A percentile compares a stretch with the other conserved stretches of the same genome.
phyloP scores from a whole-genome alignment of 2,888 invertebrate genomes.

The Dryobotodes eremita region DNA sequence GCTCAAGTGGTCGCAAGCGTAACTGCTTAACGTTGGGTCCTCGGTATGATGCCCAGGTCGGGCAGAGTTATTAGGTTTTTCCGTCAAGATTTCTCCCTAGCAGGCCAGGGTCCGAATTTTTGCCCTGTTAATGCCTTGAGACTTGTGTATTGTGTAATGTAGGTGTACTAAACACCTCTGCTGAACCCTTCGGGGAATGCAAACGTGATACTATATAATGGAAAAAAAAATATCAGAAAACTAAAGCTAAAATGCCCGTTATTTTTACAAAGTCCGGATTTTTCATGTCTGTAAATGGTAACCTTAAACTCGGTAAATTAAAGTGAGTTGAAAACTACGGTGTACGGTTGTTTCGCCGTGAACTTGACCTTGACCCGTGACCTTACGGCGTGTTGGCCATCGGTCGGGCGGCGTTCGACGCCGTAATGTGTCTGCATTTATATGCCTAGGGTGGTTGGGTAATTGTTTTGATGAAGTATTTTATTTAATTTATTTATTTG shows the following conservation, averaged over 20 bases:
- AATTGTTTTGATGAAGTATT: slow-evolving; percentile 22
- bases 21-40: not conserved
- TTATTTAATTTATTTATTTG: too few relatives aligned
- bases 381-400: slow-evolving; percentile 59
- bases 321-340: slow-evolving; percentile 34
- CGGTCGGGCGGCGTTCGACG: slow-evolving; percentile 33
- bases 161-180: not conserved
- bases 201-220: too few relatives aligned
- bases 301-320: slow-evolving; percentile 40
- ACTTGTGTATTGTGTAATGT: not conserved
- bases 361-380: slow-evolving; percentile 54
- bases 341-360: slow-evolving; percentile 46
- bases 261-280: not conserved
- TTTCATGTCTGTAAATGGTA: not conserved
- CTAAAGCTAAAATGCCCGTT: not conserved
- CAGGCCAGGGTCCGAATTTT: not conserved
- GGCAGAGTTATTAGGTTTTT: not conserved
- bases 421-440: slow-evolving; percentile 52
- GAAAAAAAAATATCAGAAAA: not conserved
- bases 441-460: slow-evolving; percentile 9
- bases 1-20: too few relatives aligned
- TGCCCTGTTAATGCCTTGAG: not conserved
- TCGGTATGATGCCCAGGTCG: not conserved
- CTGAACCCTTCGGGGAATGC: not conserved
- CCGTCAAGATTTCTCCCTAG: not conserved